These are phyloP conservation scores for Ormyrus thymus DNA, from an alignment of 2,888 invertebrate genomes.

Conservation along the genomic window DNA sequence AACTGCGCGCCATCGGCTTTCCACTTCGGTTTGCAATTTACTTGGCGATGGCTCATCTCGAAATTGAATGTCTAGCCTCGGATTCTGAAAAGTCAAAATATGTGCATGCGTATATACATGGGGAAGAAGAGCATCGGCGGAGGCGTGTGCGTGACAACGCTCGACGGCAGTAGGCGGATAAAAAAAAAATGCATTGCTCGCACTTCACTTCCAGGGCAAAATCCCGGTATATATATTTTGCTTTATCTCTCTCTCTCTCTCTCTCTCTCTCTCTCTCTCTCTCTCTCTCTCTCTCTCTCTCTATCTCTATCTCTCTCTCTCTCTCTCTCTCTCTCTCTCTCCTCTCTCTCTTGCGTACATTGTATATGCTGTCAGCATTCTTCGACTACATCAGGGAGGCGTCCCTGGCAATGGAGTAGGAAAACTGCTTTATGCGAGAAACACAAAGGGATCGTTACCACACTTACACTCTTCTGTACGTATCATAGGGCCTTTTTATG, in stretches of 20 bases:
- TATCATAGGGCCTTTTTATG: neutral
- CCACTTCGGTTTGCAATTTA: conserved; percentile 8
- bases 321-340: too few species aligned
- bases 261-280: neutral
- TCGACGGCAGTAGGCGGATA: neutral
- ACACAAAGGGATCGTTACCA: neutral
- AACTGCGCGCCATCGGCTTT: conserved; percentile 13
- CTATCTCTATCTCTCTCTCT: too few species aligned
- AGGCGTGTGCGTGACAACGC: conserved; percentile 23
- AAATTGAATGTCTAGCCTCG: conserved; percentile 42
- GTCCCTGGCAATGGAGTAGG: neutral
- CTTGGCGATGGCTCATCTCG: conserved; percentile 24
- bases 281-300: too few species aligned
- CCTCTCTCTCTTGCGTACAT: neutral
- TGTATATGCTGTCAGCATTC: neutral
- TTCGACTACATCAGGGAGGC: neutral
- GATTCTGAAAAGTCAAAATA: conserved; percentile 20
- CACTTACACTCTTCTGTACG: neutral
- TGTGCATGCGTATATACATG: neutral
- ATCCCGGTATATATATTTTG: neutral
- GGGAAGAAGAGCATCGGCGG: neutral
- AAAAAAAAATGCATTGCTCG: neutral
- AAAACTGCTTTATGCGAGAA: conserved; percentile 4
- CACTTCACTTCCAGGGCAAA: neutral
- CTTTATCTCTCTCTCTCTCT: too few species aligned